These are phyloP conservation scores for Coleophora deauratella DNA, from an alignment of 2,888 invertebrate species.

Conservation along the genomic window DNA sequence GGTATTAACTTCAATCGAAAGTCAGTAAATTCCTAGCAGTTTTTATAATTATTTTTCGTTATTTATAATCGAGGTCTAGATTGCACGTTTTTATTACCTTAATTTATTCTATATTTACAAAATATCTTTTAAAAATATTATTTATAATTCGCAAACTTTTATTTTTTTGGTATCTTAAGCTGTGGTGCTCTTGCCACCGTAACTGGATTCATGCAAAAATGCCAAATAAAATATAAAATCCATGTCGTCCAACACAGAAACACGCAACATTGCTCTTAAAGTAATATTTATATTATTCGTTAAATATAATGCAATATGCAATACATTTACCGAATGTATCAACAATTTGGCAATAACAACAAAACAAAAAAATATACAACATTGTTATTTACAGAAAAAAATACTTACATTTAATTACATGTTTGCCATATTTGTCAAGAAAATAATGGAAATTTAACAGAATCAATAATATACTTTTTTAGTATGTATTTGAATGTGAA, in stretches of 20 bases:
- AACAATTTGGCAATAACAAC: constrained; percentile 9
- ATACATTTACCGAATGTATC: neutral
- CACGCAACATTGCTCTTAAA: constrained; percentile 8
- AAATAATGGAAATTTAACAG: no score
- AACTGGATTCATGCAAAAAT: constrained; percentile 37
- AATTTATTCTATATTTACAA: constrained; percentile 62
- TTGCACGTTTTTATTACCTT: constrained; percentile 56
- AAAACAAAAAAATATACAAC: constrained; percentile 1
- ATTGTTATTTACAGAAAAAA: neutral
- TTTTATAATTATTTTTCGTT: constrained; percentile 25
- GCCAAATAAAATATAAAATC: neutral
- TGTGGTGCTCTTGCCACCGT: constrained; percentile 27
- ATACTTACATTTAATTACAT: constrained; percentile 6
- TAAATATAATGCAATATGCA: no score
- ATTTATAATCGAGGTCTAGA: constrained; percentile 53
- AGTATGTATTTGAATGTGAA: no score
- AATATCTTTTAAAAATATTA: constrained; percentile 67
- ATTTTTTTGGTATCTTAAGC: constrained; percentile 33
- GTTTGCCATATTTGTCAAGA: no score
- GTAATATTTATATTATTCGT: constrained; percentile 4
- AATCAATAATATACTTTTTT: no score
- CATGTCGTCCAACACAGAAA: neutral
- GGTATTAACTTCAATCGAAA: constrained; percentile 18
- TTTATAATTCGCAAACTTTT: constrained; percentile 51
- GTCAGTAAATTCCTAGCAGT: constrained; percentile 51